Evolutionary conservation across 2,113 vertebrate genomes (phyloP).

Genomic region (Erythrocercus mccallii): DNA sequence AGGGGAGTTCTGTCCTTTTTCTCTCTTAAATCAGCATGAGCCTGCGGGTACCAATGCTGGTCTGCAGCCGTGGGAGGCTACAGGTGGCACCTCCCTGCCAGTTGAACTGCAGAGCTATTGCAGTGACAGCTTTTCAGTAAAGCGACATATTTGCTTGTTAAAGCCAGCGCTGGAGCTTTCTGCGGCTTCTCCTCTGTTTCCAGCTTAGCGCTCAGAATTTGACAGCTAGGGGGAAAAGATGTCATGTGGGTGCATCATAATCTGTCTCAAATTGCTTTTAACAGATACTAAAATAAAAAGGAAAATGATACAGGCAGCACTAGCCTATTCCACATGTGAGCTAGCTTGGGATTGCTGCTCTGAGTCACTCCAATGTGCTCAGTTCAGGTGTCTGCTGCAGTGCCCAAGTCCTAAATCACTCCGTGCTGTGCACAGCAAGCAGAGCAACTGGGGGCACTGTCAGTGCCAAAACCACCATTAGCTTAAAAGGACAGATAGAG

Average conservation of each 20-base stretch:
- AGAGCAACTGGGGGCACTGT: neutral
- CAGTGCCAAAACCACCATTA: neutral
- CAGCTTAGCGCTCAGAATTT: neutral
- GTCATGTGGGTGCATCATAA: neutral
- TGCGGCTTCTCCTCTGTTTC: slow-evolving; percentile 8
- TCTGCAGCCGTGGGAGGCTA: slow-evolving; percentile 24
- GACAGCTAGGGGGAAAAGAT: neutral
- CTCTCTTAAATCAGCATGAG: neutral
- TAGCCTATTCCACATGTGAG: neutral
- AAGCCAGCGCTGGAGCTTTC: neutral
- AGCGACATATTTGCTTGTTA: slow-evolving; percentile 16
- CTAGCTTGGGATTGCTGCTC: neutral
- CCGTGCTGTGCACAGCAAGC: neutral
- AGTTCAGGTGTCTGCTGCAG: slow-evolving; percentile 30
- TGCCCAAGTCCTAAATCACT: slow-evolving; percentile 35
- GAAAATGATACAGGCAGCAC: neutral
- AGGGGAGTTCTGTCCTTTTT: neutral
- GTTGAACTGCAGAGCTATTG: slow-evolving; percentile 6
- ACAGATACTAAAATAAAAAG: slow-evolving; percentile 29
- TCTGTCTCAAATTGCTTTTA: slow-evolving; percentile 39
- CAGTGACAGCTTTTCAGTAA: slow-evolving; percentile 31
- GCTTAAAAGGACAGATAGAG: neutral
- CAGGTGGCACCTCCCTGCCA: slow-evolving; percentile 23
- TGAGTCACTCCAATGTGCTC: accelerated
- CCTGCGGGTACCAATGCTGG: neutral